Percentiles rank a stretch among this genome's conserved stretches.
Evolutionary conservation across 2,113 vertebrate species (phyloP).

Genomic region (Amazona guildingii): DNA sequence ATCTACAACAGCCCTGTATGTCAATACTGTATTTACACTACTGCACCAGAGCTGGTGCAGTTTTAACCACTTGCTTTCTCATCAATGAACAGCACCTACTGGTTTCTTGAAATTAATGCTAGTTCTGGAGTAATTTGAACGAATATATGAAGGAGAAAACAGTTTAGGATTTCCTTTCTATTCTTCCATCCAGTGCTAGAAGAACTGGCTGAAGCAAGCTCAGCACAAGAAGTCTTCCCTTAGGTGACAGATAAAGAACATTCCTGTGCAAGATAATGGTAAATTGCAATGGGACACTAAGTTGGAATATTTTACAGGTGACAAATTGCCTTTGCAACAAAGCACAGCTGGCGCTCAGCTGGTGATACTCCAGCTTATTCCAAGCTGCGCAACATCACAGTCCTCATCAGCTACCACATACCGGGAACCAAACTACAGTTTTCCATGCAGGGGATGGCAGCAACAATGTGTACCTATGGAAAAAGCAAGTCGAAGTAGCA

Average conservation of each 20-base stretch:
- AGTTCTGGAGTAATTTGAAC: not conserved
- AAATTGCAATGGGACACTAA: not conserved
- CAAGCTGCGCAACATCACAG: not conserved
- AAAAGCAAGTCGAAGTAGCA: not conserved
- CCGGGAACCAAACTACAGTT: not conserved
- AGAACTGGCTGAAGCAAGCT: not conserved
- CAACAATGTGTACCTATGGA: not conserved
- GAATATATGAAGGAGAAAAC: accelerated
- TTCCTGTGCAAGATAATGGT: not conserved
- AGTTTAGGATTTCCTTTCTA: not conserved
- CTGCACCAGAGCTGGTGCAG: not conserved
- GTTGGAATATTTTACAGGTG: not conserved
- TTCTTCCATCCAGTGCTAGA: not conserved
- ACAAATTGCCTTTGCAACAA: not conserved
- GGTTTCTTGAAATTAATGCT: not conserved
- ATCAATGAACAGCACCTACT: not conserved
- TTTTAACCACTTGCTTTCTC: not conserved
- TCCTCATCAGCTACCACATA: not conserved
- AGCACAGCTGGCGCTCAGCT: not conserved
- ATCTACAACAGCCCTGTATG: not conserved
- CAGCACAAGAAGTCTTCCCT: not conserved
- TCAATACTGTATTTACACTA: not conserved
- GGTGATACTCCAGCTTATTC: not conserved
- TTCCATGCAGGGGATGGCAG: not conserved
- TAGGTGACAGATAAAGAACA: not conserved